These are phyloP conservation scores for Falcunculus frontatus DNA, from an alignment of 2,113 vertebrate genomes.

Conservation along the genomic window DNA sequence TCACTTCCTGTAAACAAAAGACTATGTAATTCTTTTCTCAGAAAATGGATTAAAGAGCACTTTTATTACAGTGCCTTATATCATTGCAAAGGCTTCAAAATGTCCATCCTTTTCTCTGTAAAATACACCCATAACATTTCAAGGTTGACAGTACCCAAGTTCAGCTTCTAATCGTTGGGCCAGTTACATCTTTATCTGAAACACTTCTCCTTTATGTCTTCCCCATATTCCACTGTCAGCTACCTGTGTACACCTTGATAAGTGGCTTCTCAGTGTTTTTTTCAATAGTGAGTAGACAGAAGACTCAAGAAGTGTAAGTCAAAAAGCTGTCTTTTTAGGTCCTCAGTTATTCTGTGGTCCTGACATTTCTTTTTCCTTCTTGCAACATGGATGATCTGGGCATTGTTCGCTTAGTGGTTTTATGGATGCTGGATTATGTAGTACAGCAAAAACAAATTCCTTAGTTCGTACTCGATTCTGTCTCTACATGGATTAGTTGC, in stretches of 20 bases:
- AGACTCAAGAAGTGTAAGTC: background rate
- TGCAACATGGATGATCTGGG: background rate
- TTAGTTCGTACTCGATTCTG: background rate
- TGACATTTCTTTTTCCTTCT: background rate
- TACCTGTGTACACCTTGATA: background rate
- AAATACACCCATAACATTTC: background rate
- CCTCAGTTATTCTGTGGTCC: background rate
- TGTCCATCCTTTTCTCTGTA: background rate
- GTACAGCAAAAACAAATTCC: background rate
- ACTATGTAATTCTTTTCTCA: background rate
- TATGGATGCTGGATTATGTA: background rate
- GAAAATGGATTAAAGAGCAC: background rate
- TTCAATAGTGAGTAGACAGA: background rate
- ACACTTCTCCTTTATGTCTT: background rate
- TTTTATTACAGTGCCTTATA: background rate
- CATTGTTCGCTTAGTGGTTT: background rate
- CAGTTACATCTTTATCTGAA: background rate
- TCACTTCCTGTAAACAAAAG: conserved; percentile 24
- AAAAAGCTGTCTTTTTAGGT: background rate
- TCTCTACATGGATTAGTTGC: background rate
- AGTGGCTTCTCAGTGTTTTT: background rate
- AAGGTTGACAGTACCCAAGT: background rate
- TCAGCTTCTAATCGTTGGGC: background rate
- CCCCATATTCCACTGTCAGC: background rate
- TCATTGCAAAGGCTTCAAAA: background rate